Conservation (phyloP, 2,113 vertebrate species). For the Notothenia coriiceps region DNA sequence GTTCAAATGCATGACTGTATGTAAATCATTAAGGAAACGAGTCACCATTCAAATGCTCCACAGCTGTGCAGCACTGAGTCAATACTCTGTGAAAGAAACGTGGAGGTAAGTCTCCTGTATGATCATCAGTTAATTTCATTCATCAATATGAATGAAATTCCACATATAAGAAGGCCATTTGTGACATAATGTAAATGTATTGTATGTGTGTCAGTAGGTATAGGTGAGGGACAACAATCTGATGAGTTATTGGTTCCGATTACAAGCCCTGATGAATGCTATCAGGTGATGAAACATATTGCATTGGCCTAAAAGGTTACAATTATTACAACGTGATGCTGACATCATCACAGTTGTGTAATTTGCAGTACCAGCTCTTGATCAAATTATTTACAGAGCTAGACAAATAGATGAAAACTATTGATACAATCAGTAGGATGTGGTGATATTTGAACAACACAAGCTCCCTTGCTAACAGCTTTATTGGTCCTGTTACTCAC, state of each 20-base stretch:
- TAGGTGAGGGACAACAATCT: not conserved
- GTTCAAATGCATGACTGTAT: too few relatives aligned
- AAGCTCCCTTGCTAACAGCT: not conserved
- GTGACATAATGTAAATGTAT: not conserved
- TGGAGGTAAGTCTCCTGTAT: too few relatives aligned
- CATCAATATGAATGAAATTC: not conserved
- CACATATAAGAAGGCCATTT: not conserved
- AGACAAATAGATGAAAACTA: slow-evolving; percentile 10
- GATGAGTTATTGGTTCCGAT: not conserved
- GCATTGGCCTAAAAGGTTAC: not conserved
- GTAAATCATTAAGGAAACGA: too few relatives aligned
- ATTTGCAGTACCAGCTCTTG: not conserved
- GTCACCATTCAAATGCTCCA: too few relatives aligned
- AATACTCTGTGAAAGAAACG: too few relatives aligned
- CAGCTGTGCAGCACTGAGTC: too few relatives aligned
- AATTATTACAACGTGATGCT: not conserved
- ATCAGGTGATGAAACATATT: slow-evolving; percentile 15
- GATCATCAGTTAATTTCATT: not conserved
- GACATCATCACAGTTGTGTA: not conserved
- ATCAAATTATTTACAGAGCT: slow-evolving; percentile 11
- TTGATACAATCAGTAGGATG: not conserved
- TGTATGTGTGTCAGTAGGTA: not conserved
- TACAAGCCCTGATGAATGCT: not conserved
- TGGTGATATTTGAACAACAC: not conserved
- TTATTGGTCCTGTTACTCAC: not conserved